phyloP scores from a whole-genome alignment of 2,888 invertebrate species.

The Ophion ellenae region DNA sequence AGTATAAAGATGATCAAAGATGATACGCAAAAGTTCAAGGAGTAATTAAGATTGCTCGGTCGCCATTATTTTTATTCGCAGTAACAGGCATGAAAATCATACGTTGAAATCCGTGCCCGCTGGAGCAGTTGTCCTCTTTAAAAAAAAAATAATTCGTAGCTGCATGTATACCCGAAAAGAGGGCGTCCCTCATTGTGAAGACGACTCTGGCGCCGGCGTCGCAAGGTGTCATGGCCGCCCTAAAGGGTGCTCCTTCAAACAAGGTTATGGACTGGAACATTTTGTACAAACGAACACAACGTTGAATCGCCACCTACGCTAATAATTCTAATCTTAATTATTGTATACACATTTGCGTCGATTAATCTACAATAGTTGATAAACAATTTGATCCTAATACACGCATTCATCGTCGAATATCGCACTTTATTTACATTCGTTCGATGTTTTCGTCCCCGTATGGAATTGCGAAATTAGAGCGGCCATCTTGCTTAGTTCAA shows the following conservation, averaged over 20 bases:
- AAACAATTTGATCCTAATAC: background rate
- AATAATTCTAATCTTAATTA: background rate
- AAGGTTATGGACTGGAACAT: background rate
- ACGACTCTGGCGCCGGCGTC: background rate
- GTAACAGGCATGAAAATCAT: background rate
- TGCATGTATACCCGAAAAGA: background rate
- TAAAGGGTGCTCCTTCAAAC: background rate
- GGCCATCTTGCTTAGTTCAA: background rate
- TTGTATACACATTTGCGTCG: background rate
- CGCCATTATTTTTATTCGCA: background rate
- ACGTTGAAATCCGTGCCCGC: background rate
- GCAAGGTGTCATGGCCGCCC: background rate
- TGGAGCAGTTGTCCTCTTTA: background rate
- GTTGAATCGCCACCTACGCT: background rate
- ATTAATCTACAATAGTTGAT: background rate
- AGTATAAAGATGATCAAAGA: background rate
- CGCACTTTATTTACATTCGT: slow-evolving; percentile 10
- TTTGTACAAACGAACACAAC: background rate
- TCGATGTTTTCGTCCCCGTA: background rate
- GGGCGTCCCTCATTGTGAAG: background rate
- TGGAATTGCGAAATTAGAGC: background rate
- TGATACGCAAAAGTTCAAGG: background rate
- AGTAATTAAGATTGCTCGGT: background rate
- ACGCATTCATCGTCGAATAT: background rate
- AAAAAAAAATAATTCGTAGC: background rate